A percentile compares a stretch with the other conserved stretches of the same genome.
These are phyloP conservation scores for Mnemiopsis leidyi DNA, from an alignment of 37 sponge, comb jelly and placozoan genomes.

Conservation along the genomic window DNA sequence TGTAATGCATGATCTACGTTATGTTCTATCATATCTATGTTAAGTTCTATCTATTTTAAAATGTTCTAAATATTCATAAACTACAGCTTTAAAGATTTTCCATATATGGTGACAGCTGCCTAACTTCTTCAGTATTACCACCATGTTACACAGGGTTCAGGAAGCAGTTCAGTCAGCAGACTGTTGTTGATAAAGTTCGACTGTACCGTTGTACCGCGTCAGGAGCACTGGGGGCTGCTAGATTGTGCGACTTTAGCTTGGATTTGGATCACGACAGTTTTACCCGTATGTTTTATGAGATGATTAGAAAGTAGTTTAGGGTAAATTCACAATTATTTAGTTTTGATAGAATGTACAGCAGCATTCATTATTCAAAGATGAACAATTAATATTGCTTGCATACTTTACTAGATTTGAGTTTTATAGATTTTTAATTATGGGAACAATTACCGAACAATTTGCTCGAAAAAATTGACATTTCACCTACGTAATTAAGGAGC, in stretches of 20 bases:
- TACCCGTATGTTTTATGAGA: not conserved
- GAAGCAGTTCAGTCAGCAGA: not conserved
- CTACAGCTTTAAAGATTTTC: not conserved
- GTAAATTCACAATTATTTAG: too few relatives aligned
- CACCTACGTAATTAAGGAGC: too few relatives aligned
- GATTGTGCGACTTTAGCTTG: not conserved
- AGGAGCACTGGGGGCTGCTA: conserved; percentile 29
- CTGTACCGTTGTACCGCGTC: not conserved
- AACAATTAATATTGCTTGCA: too few relatives aligned
- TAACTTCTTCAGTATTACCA: not conserved
- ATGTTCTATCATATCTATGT: too few relatives aligned
- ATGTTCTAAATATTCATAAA: not conserved
- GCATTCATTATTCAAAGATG: too few relatives aligned
- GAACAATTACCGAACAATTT: too few relatives aligned
- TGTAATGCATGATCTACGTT: too few relatives aligned
- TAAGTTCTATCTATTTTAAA: not conserved
- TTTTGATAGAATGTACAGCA: too few relatives aligned
- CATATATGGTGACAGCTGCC: not conserved
- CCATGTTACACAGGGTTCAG: not conserved
- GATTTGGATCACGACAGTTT: not conserved
- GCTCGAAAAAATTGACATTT: too few relatives aligned
- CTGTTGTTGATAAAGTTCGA: not conserved
- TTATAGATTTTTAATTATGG: too few relatives aligned
- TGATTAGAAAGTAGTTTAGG: not conserved
- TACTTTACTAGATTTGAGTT: too few relatives aligned